Evolutionary conservation across 2,113 vertebrate genomes (phyloP), one percentile per base, ranked within the genome.

Genomic region (Hiodon alosoides): DNA sequence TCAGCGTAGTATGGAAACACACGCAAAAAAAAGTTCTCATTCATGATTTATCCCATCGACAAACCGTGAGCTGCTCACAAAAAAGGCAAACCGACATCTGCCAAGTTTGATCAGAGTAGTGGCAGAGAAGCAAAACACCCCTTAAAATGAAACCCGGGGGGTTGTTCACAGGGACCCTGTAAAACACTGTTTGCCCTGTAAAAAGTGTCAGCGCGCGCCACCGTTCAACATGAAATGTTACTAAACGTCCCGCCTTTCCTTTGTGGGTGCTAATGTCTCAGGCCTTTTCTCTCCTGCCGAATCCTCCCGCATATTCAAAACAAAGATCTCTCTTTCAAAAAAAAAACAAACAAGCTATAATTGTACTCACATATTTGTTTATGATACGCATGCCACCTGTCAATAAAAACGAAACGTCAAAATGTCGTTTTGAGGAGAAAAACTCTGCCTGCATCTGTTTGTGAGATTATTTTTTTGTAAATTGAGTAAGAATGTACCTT

Each of bases 401-500:
- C 64, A 60, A 73, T 65, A 65, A 73, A 65, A 59, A 68, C 58
- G 61, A 59, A 67, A 67, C 14, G 57, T 52, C 64, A 59, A 51
- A 10, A 69, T 31, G 53, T 58, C 14, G 46, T 51, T 31, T 69
- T 75, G 50, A 69, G 47, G 59, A 14, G 66, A 55, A 69, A 75
- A 68, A 52, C 48, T 68, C 46, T 68, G 66, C 57, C 66, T 60
- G 14, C 54, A 69, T 75, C 61, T 50, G 47, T 69, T 54, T 68
- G 54, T 75, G 31, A 31, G 31, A 75, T 69, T 17, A 69, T 60
- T 75, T 31, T 69, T 76, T 71, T 76, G 50, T 71, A 54, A 76
- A 62, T 61, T 62, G 67, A 69, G 67, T 61, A 62, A 60, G 66
- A 50, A 68, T 69, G 31, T 69, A 76, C 50, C 57, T 50, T 54